These are phyloP conservation scores for Maniola jurtina DNA, from an alignment of 1,140 invertebrate genomes.

Conservation along the genomic window DNA sequence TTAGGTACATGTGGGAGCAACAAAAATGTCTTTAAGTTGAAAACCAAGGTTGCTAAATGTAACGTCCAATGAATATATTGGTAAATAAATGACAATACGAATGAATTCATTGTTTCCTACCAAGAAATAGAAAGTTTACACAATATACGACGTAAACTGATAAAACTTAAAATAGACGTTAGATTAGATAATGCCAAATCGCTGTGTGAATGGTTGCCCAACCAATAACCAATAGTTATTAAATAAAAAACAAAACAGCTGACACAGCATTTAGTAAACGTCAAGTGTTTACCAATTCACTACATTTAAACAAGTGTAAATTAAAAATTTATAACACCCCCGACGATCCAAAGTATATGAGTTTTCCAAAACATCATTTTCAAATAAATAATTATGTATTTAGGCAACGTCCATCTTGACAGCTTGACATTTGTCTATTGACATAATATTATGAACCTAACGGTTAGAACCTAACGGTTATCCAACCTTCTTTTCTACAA, in stretches of 20 bases:
- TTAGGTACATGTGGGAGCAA: too few species aligned
- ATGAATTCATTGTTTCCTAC: not conserved
- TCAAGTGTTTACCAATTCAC: not conserved
- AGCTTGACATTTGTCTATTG: too few species aligned
- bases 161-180: slow-evolving; percentile 1
- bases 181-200: slow-evolving; percentile 3
- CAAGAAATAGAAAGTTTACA: not conserved
- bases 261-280: not conserved
- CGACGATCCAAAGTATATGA: too few species aligned
- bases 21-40: too few species aligned
- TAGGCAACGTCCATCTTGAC: too few species aligned
- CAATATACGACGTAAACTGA: slow-evolving; percentile 2
- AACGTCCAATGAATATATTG: not conserved
- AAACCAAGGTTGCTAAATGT: not conserved
- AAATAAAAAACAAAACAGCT: not conserved
- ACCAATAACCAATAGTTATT: not conserved
- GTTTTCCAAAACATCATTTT: too few species aligned
- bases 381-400: too few species aligned
- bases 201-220: not conserved
- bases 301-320: too few species aligned
- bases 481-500: too few species aligned
- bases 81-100: not conserved
- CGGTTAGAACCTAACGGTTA: too few species aligned
- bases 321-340: too few species aligned
- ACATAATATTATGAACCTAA: too few species aligned